Conservation (phyloP, 2,797 vertebrate species). For the Danio choprae region DNA sequence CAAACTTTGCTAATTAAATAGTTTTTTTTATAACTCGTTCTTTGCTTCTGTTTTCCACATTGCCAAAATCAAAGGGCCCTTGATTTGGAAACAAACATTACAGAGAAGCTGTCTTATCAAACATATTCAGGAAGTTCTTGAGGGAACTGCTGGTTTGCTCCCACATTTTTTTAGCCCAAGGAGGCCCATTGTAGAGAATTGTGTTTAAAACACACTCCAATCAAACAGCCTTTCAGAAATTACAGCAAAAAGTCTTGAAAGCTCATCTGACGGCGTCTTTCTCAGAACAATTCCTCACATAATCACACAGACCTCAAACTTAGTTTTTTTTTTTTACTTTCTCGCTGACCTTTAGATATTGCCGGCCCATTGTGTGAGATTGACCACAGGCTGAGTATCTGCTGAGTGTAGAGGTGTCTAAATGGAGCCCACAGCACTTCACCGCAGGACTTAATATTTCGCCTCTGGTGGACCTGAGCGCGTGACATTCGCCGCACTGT, state of each 20-base stretch:
- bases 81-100: constrained; percentile 8
- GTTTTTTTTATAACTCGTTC: no score
- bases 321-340: constrained; percentile 15
- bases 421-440: constrained; percentile 43
- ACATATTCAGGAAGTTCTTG: background rate
- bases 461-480: constrained; percentile 30
- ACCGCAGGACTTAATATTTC: constrained; percentile 42
- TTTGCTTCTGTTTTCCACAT: no score
- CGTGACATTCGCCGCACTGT: constrained; percentile 40
- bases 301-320: constrained; percentile 22
- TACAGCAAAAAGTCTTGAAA: background rate
- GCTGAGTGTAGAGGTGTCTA: constrained; percentile 45
- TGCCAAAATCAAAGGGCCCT: no score
- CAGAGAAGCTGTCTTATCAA: background rate
- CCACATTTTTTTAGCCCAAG: background rate
- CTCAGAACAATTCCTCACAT: constrained; percentile 6
- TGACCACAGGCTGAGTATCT: constrained; percentile 20
- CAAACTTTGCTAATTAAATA: no score
- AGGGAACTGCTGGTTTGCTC: background rate
- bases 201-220: constrained; percentile 4
- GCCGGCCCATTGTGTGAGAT: constrained; percentile 20
- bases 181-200: background rate
- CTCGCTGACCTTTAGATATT: constrained; percentile 39
- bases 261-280: constrained; percentile 1
- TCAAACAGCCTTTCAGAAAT: constrained; percentile 1